Percentiles rank a stretch among this genome's conserved stretches.
Conservation (phyloP, 2,888 invertebrate species). For the Hedychridium roseum region DNA sequence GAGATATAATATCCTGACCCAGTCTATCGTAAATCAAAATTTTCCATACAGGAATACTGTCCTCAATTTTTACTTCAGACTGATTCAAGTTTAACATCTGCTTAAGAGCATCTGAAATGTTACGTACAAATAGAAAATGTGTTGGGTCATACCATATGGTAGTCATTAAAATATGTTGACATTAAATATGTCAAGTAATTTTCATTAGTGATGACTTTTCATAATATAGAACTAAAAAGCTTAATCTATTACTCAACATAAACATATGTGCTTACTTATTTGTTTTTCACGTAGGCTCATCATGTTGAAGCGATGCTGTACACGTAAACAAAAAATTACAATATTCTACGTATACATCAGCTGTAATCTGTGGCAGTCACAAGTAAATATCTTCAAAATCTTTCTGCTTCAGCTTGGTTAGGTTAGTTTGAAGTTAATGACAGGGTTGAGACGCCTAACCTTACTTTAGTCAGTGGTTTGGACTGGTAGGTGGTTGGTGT, state of each 20-base stretch:
- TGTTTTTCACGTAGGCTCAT: constrained; percentile 75
- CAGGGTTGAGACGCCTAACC: too few relatives aligned
- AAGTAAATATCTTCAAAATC: too few relatives aligned
- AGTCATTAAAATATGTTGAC: too few relatives aligned
- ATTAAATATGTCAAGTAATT: too few relatives aligned
- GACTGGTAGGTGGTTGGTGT: too few relatives aligned
- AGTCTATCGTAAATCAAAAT: constrained; percentile 94
- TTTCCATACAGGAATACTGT: constrained; percentile 94
- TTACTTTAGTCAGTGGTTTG: too few relatives aligned
- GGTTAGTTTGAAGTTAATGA: too few relatives aligned
- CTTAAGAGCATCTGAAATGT: constrained; percentile 82
- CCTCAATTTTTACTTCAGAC: constrained; percentile 76
- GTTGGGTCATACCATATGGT: too few relatives aligned
- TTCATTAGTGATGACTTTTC: constrained; percentile 8
- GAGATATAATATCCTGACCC: constrained; percentile 98
- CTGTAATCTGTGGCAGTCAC: too few relatives aligned
- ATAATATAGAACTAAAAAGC: not conserved
- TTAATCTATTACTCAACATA: not conserved
- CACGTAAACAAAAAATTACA: too few relatives aligned
- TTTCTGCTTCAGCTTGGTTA: too few relatives aligned
- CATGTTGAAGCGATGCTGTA: constrained; percentile 70
- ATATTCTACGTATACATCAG: too few relatives aligned
- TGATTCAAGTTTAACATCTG: constrained; percentile 96
- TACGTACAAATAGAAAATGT: not conserved
- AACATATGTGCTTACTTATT: constrained; percentile 68